These are phyloP conservation scores for Ypsolopha scabrella DNA, from an alignment of 2,888 invertebrate genomes.

Conservation along the genomic window DNA sequence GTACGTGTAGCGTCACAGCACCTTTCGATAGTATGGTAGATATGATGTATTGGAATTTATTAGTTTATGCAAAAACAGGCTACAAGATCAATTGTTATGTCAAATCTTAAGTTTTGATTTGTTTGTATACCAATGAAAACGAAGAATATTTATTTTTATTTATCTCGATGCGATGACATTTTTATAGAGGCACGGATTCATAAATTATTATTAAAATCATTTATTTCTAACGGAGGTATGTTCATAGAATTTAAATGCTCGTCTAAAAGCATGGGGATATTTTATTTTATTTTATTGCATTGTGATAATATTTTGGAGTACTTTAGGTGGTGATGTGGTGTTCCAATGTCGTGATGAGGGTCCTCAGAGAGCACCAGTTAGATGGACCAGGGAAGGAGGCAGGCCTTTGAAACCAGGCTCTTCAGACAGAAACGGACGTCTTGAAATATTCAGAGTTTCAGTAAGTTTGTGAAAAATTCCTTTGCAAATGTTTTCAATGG, in stretches of 20 bases:
- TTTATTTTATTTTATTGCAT: not conserved
- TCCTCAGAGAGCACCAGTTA: conserved; percentile 78
- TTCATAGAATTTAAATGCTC: not conserved
- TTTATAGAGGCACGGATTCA: too few relatives aligned
- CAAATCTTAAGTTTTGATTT: not conserved
- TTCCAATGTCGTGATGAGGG: conserved; percentile 95
- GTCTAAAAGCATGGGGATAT: not conserved
- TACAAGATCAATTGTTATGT: not conserved
- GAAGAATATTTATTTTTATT: too few relatives aligned
- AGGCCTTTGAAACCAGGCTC: conserved; percentile 81
- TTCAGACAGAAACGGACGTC: conserved; percentile 78
- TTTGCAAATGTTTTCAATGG: too few relatives aligned
- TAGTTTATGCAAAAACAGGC: too few relatives aligned
- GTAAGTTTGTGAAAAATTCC: conserved; percentile 33
- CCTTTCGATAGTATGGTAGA: too few relatives aligned
- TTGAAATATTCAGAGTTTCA: conserved; percentile 87
- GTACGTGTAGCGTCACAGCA: too few relatives aligned
- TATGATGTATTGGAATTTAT: too few relatives aligned
- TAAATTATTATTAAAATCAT: not conserved
- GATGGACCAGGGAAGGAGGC: conserved; percentile 80
- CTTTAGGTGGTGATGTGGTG: conserved; percentile 88
- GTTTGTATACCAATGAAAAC: too few relatives aligned
- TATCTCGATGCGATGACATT: too few relatives aligned
- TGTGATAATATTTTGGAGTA: not conserved
- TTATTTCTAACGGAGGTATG: not conserved